Evolutionary conservation across 2,888 invertebrate genomes (phyloP), one percentile per base, ranked within the genome.

Genomic region (Perizoma flavofasciatum): DNA sequence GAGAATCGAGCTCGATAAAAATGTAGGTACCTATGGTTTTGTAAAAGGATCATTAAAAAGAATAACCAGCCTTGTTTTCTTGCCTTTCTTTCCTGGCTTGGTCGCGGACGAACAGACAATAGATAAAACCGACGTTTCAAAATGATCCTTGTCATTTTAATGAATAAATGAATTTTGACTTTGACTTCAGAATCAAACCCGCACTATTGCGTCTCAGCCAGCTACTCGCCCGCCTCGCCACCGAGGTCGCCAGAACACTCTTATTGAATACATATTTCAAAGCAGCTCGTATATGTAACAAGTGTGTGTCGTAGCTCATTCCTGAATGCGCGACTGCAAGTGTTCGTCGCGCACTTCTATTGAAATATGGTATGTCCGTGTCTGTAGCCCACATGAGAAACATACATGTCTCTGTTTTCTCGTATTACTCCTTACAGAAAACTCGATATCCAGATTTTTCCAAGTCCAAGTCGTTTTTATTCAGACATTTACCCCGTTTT

Each of bases 321-420:
- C 48, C 62, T 55, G 62, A 58, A 58, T 59, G 58, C 55, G 47
- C 56, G 55, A 45, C 58, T 62, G 62, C 58, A 55, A 62, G 62
- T 55, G 52, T 55, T 61, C 32, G 51, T 44, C 49, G 50, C 49
- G 46, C 51, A 58, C 55, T 62, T 51, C 55, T 44, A 55, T 62
- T 58, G 62, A 62, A 62, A 62, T 58, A 62, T 62, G 58, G 51
- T 45, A 58, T 49, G 62, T 59, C 62, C 62, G 62, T 62, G 62
- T 46, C 44, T 54, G 45, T 33, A 52, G 50, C 51, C 58, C 58
- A 49, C 34, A 44, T 35, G 57, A 57, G 53, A 53, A 58, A 61
- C 47, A 47, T 40, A 45, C 45, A 54, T 46, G 55, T 55, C 54
- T 46, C 48, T 57, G 52, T 56, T 55, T 51, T 40, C 61, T 55